Base-by-base conservation (phyloP, 1,140 invertebrate genomes). In the Goniozus legneri region DNA sequence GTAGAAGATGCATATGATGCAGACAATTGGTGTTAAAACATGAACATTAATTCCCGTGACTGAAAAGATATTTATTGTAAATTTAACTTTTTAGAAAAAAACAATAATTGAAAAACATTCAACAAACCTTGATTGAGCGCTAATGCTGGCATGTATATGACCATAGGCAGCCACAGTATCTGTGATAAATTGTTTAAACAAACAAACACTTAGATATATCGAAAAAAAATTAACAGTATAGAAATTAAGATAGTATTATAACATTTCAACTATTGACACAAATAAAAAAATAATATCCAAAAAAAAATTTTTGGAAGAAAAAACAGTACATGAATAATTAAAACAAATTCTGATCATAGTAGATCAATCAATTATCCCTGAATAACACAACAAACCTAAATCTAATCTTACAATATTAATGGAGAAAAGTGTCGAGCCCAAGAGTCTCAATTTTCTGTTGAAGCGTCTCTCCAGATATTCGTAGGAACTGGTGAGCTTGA, bases 1-100 rank as follows among this genome's bases (percentile, higher is more conserved):
- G 62, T 96, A 96, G 68, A 95, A 92, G 45, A 93, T 93, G 72
- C 91, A 95, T 12, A 95, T 86, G 7, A 90, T 68, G 58, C 91
- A 94, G 21, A 93, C 89, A 12, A 89, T 82, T 2, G 90, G 84
- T 2, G 92, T 92, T 1, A 92, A 85, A 12, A 87, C 68, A 57
- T 91, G 89, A n/a, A 92, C 80, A 52, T 89, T 87, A 1, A 95
- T 79, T 20, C 90, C 90, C 4, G 92, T 94, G 6, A 94, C 92
- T 93, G 68, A 22, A 69, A 73, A 69, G n/a, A n/a, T n/a, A n/a
- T n/a, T n/a, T n/a, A 74, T 14, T 19, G n/a, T 34, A 34, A 44
- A 16, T 21, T 43, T 45, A 22, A 47, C 14, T 38, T 52, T 27
- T 21, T 48, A 41, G 37, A 13, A 15, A 20, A 32, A 22, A 21